A percentile compares a stretch with the other conserved stretches of the same genome.
These are phyloP conservation scores for Bacillus rossius DNA, from an alignment of 1,140 invertebrate genomes.

Conservation along the genomic window DNA sequence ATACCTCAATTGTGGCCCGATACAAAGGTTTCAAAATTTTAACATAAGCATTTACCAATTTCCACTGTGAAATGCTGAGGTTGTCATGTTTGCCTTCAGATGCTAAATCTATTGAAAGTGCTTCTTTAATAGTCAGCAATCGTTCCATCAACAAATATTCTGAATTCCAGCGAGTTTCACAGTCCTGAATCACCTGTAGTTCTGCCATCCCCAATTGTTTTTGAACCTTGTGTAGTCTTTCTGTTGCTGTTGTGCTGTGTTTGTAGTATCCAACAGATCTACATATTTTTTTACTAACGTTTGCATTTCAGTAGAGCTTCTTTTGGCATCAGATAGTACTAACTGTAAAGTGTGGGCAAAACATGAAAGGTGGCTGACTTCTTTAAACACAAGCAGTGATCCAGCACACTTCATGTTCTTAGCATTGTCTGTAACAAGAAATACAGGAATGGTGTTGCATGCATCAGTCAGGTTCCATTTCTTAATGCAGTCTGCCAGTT, in stretches of 20 bases:
- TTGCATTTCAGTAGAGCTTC: too few species aligned
- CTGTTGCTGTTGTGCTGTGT: constrained; percentile 11
- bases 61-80: background rate
- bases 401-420: too few species aligned
- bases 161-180: constrained; percentile 10
- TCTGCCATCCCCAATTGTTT: constrained; percentile 1
- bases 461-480: too few species aligned
- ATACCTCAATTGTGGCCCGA: constrained; percentile 4
- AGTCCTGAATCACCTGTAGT: constrained; percentile 6
- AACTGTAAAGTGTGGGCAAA: too few species aligned
- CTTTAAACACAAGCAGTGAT: too few species aligned
- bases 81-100: constrained; percentile 1
- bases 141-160: constrained; percentile 13
- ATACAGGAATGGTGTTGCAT: too few species aligned
- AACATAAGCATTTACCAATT: constrained; percentile 3
- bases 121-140: background rate
- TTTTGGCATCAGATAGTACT: too few species aligned
- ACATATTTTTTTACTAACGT: too few species aligned
- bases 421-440: too few species aligned
- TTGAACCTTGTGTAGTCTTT: constrained; percentile 3
- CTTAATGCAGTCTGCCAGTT: too few species aligned
- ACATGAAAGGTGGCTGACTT: too few species aligned
- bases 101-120: background rate
- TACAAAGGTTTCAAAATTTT: constrained; percentile 8
- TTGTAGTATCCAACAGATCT: constrained; percentile 3